These are phyloP conservation scores for Balaenoptera acutorostrata DNA, from an alignment of 2,113 vertebrate genomes.

Conservation along the genomic window DNA sequence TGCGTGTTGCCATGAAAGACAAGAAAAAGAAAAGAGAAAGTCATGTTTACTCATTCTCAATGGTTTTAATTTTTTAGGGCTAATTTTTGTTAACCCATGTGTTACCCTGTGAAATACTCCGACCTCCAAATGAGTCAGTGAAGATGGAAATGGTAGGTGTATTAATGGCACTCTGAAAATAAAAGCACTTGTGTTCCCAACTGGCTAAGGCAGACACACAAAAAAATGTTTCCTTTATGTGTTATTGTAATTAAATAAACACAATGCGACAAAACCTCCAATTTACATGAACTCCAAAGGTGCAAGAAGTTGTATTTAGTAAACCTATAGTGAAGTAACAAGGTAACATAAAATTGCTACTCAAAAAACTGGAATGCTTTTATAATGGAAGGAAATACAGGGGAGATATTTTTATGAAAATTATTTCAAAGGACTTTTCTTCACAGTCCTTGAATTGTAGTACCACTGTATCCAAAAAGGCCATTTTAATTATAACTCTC, in stretches of 20 bases:
- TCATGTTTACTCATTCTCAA: background rate
- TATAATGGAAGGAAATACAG: background rate
- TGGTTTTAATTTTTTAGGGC: background rate
- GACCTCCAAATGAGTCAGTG: background rate
- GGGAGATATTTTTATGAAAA: background rate
- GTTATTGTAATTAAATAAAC: background rate
- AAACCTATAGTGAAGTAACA: background rate
- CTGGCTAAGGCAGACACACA: background rate
- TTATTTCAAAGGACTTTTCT: background rate
- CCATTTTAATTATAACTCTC: background rate
- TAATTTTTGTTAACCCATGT: background rate
- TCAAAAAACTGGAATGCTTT: background rate
- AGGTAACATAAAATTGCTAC: background rate
- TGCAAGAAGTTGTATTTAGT: background rate
- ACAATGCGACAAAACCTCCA: background rate
- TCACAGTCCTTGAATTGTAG: background rate
- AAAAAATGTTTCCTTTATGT: background rate
- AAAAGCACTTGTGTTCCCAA: background rate
- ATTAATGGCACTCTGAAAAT: background rate
- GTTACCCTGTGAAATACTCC: background rate
- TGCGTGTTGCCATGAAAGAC: background rate
- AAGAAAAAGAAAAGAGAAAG: background rate
- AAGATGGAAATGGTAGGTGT: background rate
- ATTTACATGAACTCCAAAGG: background rate
- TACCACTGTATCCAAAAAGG: background rate